Percentiles rank a stretch among this genome's conserved stretches.
phyloP scores from a whole-genome alignment of 2,888 invertebrate genomes.

The Morpho deidamia region DNA sequence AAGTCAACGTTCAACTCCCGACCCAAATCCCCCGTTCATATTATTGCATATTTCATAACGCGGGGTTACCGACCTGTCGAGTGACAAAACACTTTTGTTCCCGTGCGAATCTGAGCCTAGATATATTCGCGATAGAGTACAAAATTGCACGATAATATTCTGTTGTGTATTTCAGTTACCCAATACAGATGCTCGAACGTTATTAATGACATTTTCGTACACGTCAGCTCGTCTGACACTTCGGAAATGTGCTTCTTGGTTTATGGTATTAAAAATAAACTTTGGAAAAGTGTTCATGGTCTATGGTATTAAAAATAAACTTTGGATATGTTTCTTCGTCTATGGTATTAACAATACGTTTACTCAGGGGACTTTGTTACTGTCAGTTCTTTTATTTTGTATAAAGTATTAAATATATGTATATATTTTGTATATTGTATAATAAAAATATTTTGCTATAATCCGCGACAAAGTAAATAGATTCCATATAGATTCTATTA shows the following conservation, averaged over 20 bases:
- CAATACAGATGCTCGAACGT: slow-evolving; percentile 17
- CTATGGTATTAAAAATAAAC: too few species aligned
- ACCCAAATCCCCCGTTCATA: slow-evolving; percentile 25
- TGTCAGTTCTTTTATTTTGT: too few species aligned
- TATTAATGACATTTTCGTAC: slow-evolving; percentile 14
- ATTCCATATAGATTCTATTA: too few species aligned
- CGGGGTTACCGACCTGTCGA: slow-evolving; percentile 23
- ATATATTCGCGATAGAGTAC: slow-evolving; percentile 10
- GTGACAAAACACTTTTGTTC: slow-evolving; percentile 12
- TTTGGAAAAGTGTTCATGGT: too few species aligned
- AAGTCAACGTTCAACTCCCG: slow-evolving; percentile 15
- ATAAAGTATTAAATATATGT: too few species aligned
- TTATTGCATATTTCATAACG: slow-evolving; percentile 26
- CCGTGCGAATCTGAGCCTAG: slow-evolving; percentile 2
- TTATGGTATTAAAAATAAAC: too few species aligned
- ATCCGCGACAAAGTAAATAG: too few species aligned
- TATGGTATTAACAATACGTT: too few species aligned
- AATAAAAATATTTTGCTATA: too few species aligned
- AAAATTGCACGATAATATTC: slow-evolving; percentile 16
- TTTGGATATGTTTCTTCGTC: too few species aligned
- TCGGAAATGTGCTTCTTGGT: neutral
- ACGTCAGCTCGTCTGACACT: neutral
- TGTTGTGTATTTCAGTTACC: slow-evolving; percentile 5
- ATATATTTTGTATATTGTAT: too few species aligned
- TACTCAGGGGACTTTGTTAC: too few species aligned